A percentile compares a stretch with the other conserved stretches of the same genome.
Evolutionary conservation across 2,797 vertebrate species (phyloP).

Genomic region (Ispidina picta): DNA sequence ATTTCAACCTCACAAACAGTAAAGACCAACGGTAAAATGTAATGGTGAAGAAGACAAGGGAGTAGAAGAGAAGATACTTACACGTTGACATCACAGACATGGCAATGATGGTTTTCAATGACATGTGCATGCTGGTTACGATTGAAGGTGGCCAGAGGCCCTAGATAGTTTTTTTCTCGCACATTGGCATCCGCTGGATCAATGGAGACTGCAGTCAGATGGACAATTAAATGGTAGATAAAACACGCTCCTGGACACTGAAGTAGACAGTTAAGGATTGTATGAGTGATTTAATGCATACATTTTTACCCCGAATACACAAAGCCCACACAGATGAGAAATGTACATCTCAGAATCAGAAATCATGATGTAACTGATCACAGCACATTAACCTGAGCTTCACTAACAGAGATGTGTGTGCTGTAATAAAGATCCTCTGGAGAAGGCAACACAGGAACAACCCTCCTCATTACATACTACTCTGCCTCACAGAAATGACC

Average conservation of each 20-base stretch:
- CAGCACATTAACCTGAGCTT: not conserved
- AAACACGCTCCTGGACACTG: constrained; percentile 92
- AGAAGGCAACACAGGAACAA: not conserved
- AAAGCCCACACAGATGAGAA: not conserved
- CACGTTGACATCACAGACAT: constrained; percentile 96
- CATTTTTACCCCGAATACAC: not conserved
- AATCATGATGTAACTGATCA: not conserved
- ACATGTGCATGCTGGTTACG: constrained; percentile 91
- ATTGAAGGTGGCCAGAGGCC: constrained; percentile 87
- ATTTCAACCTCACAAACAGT: not conserved
- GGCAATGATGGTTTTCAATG: constrained; percentile 97
- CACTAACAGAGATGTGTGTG: rapidly evolving
- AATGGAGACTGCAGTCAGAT: constrained; percentile 90
- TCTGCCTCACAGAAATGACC: not conserved
- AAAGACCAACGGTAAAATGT: not conserved
- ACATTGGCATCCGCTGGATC: constrained; percentile 93
- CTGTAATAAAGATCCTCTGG: not conserved
- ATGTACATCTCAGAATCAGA: not conserved
- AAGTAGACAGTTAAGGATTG: constrained; percentile 71
- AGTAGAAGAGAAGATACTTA: constrained; percentile 79
- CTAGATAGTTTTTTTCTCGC: constrained; percentile 83
- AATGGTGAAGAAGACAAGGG: not conserved
- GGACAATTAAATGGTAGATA: constrained; percentile 88
- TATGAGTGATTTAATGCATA: not conserved
- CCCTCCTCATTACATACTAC: not conserved